Conservation (phyloP, 2,113 vertebrate genomes). For the Podiceps cristatus region DNA sequence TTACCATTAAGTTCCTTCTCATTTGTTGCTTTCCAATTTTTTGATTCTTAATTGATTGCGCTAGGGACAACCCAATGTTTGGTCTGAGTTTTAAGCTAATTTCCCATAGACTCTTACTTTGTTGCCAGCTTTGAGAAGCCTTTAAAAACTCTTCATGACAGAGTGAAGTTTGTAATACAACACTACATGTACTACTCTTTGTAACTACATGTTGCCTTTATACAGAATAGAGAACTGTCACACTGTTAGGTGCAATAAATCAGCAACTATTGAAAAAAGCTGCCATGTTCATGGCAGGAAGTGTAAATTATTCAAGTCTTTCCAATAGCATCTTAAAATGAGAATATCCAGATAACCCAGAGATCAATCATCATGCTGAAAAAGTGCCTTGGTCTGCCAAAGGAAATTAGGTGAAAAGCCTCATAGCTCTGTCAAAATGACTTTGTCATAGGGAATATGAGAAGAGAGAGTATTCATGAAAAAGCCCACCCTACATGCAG, state of each 20-base stretch:
- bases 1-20: background rate
- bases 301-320: constrained; percentile 65
- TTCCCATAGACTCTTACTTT: background rate
- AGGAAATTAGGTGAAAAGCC: constrained; percentile 34
- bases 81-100: background rate
- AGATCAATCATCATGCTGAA: constrained; percentile 50
- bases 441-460: background rate
- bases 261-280: constrained; percentile 33
- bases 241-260: constrained; percentile 25
- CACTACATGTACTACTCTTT: background rate
- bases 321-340: constrained; percentile 35
- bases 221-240: background rate
- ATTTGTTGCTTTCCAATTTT: background rate
- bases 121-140: background rate
- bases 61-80: background rate
- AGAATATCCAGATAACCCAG: constrained; percentile 44
- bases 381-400: constrained; percentile 36
- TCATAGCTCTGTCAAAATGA: constrained; percentile 1
- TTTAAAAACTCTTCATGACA: background rate
- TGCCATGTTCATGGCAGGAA: constrained; percentile 31
- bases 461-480: background rate
- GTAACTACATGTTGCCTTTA: background rate
- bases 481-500: background rate
- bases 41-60: background rate
- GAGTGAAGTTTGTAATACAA: background rate